Conservation (phyloP, 2,797 vertebrate genomes). For the Moxostoma hubbsi region DNA sequence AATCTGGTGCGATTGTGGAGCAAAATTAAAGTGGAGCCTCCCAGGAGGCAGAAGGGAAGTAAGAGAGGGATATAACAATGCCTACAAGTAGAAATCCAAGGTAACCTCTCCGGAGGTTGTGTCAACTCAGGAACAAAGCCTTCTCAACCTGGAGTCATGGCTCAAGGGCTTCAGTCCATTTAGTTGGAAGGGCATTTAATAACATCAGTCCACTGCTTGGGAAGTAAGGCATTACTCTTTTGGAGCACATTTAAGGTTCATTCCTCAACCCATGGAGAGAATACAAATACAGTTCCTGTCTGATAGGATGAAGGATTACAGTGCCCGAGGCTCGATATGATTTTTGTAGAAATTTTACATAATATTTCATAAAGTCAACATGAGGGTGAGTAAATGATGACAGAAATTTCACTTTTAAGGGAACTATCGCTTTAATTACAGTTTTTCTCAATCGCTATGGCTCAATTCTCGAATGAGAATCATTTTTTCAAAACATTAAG, state of each 20-base stretch:
- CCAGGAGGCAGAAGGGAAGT: slow-evolving; percentile 59
- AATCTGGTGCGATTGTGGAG: slow-evolving; percentile 69
- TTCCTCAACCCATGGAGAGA: neutral
- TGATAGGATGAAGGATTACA: neutral
- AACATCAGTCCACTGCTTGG: slow-evolving; percentile 10
- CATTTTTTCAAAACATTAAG: too few species aligned
- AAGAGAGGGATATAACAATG: slow-evolving; percentile 36
- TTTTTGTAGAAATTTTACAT: neutral
- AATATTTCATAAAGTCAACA: neutral
- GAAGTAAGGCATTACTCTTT: slow-evolving; percentile 11
- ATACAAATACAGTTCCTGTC: slow-evolving; percentile 4
- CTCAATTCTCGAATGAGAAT: too few species aligned
- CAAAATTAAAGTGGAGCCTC: slow-evolving; percentile 71
- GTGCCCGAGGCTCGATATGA: neutral
- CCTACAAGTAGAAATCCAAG: slow-evolving; percentile 48
- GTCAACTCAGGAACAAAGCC: slow-evolving; percentile 45
- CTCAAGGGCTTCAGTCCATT: slow-evolving; percentile 37
- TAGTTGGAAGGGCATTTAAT: slow-evolving; percentile 4
- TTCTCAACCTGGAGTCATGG: slow-evolving; percentile 21
- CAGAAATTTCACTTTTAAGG: too few species aligned
- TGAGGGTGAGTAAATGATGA: too few species aligned
- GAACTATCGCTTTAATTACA: too few species aligned
- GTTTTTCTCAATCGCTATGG: too few species aligned
- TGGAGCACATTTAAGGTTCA: neutral
- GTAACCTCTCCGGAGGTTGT: slow-evolving; percentile 54